Percentiles rank a stretch among this genome's conserved stretches.
phyloP scores from a whole-genome alignment of 2,888 invertebrate genomes.

The Meiosimyza platycephala region DNA sequence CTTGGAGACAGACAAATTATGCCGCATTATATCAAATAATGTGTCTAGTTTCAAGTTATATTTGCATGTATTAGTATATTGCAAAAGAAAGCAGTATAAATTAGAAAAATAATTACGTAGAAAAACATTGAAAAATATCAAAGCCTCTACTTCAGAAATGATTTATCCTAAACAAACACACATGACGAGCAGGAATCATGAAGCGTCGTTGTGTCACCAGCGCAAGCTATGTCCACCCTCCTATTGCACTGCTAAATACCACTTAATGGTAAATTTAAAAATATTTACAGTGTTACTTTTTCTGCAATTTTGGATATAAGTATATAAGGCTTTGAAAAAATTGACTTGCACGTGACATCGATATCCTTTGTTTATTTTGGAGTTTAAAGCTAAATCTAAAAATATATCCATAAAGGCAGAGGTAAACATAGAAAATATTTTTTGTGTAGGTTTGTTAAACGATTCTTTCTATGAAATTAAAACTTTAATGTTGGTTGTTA shows the following conservation, averaged over 20 bases:
- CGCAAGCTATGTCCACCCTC: background rate
- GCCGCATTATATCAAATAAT: too few species aligned
- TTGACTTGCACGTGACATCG: slow-evolving; percentile 29
- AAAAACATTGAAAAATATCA: too few species aligned
- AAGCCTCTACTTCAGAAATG: too few species aligned
- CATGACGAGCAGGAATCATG: background rate
- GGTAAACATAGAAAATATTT: background rate
- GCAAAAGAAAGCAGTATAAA: too few species aligned
- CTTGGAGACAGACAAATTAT: too few species aligned
- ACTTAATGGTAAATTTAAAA: slow-evolving; percentile 30
- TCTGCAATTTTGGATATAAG: background rate
- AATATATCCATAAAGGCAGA: background rate
- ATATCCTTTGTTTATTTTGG: slow-evolving; percentile 15
- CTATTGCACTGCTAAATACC: slow-evolving; percentile 5
- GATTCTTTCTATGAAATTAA: too few species aligned
- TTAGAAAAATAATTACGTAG: too few species aligned
- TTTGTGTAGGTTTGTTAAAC: background rate
- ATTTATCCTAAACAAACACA: slow-evolving; percentile 33
- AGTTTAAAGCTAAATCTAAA: slow-evolving; percentile 15
- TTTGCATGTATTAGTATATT: too few species aligned
- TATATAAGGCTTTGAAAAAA: background rate
- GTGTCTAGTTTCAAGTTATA: too few species aligned
- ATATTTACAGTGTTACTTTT: slow-evolving; percentile 15
- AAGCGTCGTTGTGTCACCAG: slow-evolving; percentile 4
- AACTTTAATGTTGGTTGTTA: too few species aligned